These are phyloP conservation scores for Melanotus villosus DNA, from an alignment of 2,888 invertebrate genomes.

Conservation along the genomic window DNA sequence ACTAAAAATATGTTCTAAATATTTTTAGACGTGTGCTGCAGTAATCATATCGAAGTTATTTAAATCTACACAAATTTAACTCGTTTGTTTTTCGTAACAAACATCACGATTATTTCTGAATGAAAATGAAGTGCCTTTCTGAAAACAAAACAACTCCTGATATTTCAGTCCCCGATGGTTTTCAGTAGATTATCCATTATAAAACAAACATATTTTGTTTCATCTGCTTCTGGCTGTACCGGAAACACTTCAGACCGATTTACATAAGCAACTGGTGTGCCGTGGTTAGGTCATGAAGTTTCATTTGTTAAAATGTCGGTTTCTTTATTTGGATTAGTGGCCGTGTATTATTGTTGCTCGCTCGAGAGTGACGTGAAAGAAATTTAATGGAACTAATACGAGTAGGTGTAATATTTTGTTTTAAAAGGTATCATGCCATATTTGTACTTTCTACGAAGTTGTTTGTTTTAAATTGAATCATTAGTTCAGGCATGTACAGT, in stretches of 20 bases:
- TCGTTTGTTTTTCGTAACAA: too few relatives aligned
- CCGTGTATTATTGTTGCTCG: background rate
- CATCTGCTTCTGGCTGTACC: slow-evolving; percentile 33
- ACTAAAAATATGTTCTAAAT: too few relatives aligned
- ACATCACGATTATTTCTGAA: too few relatives aligned
- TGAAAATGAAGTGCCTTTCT: too few relatives aligned
- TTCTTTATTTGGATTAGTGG: slow-evolving; percentile 3
- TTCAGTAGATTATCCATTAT: background rate
- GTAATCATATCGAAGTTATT: too few relatives aligned
- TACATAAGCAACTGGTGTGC: slow-evolving; percentile 37
- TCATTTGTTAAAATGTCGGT: background rate
- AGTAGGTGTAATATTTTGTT: slow-evolving; percentile 21
- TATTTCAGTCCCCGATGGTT: too few relatives aligned
- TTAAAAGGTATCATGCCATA: slow-evolving; percentile 20
- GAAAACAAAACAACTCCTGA: too few relatives aligned
- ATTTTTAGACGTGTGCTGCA: too few relatives aligned
- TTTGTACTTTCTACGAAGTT: slow-evolving; percentile 1
- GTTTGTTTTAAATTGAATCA: slow-evolving; percentile 9
- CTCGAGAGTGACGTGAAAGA: background rate
- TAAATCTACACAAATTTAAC: too few relatives aligned
- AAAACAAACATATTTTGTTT: slow-evolving; percentile 28
- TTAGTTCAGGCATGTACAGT: too few relatives aligned
- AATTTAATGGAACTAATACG: background rate
- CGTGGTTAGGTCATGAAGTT: slow-evolving; percentile 22
- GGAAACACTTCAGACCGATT: slow-evolving; percentile 39